Evolutionary conservation across 2,113 vertebrate genomes (phyloP), one percentile per base, ranked within the genome.

Genomic region (Brachirus orientalis): DNA sequence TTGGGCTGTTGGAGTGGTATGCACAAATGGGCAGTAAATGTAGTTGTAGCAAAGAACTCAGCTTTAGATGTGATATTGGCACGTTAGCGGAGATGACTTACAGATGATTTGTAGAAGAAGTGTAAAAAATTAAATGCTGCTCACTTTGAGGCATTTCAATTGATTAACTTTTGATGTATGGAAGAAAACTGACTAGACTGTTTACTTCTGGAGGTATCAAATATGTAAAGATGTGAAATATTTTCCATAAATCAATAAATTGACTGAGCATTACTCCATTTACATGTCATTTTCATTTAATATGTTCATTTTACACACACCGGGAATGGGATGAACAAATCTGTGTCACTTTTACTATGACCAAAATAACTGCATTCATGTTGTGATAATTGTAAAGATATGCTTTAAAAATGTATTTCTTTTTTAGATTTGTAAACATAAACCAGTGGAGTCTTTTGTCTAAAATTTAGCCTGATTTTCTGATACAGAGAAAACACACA

Each of bases 221-320:
- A 19, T 72, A 79, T 85, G 78, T 85, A 83, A 90, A 90, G 80
- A 88, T 91, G 89, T 92, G 83, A 88, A 87, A 87, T 91, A 90
- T 90, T 92, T 91, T 88, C 86, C 89, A 89, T 85, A 75, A 84
- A 86, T 72, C 76, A 92, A 91, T 92, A 91, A 90, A 92, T 72
- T 88, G 82, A 88, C 83, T 87, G 82, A 90, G 85, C 87, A 88
- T 84, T 86, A 87, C 75, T 84, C 76, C 75, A 79, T 55, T 54
- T 66, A 47, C 16, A 66, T 75, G 59, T 70, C 17, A 7, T 53
- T 72, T 69, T 68, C 50, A 52, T 79, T 22, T 69, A 62, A 9
- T 9, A 10, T 7, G 13, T 48, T 48, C 0, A 8, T 33, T 28
- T 64, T 17, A 50, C 35, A 33, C 12, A 1, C 41, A 1, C 40